Conservation (phyloP, 2,113 vertebrate species). For the Australoheros scitulus region DNA sequence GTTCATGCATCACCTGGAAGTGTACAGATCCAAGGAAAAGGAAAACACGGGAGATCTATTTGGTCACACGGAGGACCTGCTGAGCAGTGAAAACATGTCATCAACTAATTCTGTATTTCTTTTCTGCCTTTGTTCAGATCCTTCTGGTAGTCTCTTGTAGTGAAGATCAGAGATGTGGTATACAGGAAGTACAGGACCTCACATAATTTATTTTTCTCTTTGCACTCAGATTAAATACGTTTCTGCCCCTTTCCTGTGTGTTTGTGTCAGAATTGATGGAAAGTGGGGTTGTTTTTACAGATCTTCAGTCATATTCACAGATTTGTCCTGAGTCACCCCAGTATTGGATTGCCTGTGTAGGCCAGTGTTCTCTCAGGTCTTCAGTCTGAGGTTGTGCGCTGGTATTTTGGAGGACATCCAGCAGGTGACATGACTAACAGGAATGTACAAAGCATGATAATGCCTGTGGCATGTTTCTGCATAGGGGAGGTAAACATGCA, state of each 20-base stretch:
- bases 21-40: neutral
- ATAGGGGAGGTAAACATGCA: neutral
- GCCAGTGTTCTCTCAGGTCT: neutral
- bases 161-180: neutral
- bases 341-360: neutral
- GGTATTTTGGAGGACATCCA: neutral
- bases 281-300: neutral
- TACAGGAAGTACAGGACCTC: neutral
- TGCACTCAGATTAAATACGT: neutral
- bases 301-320: neutral
- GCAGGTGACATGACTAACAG: neutral
- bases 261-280: neutral
- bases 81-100: neutral
- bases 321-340: neutral
- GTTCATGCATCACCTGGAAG: neutral
- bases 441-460: neutral
- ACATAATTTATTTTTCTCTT: neutral
- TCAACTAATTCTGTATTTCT: neutral
- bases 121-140: accelerated
- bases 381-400: neutral
- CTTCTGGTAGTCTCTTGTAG: neutral
- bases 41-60: neutral
- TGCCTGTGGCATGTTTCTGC: neutral
- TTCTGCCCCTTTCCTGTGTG: neutral
- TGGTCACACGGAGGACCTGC: neutral